Evolutionary conservation across 1,140 invertebrate species (phyloP).

Genomic region (Caenorhabditis remanei): DNA sequence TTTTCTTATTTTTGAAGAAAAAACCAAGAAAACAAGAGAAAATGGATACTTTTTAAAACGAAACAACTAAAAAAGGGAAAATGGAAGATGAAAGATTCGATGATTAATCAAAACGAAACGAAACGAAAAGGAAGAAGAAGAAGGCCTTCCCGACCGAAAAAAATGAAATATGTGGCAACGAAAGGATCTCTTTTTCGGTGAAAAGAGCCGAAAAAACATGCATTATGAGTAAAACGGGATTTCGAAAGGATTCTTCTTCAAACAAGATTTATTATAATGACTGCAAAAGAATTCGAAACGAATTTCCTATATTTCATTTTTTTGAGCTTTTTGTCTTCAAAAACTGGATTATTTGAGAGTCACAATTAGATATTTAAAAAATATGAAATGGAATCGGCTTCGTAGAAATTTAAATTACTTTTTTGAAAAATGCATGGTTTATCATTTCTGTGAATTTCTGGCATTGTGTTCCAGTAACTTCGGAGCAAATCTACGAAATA

Average conservation of each 20-base stretch:
- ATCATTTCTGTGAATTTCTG: no score
- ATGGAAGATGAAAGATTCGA: conserved; percentile 40
- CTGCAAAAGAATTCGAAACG: no score
- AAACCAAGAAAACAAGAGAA: neutral
- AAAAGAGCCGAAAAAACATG: conserved; percentile 26
- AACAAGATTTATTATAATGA: conserved; percentile 17
- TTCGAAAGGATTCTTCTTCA: neutral
- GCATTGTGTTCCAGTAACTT: no score
- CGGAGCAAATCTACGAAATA: no score
- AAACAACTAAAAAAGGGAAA: conserved; percentile 11
- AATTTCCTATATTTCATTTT: no score
- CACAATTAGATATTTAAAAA: no score
- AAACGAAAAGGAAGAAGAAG: conserved; percentile 10
- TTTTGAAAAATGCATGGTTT: no score
- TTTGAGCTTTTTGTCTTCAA: no score
- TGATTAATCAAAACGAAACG: conserved; percentile 54
- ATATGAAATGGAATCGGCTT: no score
- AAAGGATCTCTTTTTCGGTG: conserved; percentile 25
- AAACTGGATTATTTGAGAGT: no score
- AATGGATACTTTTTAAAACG: neutral
- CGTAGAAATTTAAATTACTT: no score
- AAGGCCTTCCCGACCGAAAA: conserved; percentile 5
- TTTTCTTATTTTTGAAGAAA: neutral
- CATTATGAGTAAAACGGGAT: conserved; percentile 32
- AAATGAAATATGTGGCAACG: conserved; percentile 49